These are phyloP conservation scores for Stratiomys singularior DNA, from an alignment of 2,888 invertebrate species.

Conservation along the genomic window DNA sequence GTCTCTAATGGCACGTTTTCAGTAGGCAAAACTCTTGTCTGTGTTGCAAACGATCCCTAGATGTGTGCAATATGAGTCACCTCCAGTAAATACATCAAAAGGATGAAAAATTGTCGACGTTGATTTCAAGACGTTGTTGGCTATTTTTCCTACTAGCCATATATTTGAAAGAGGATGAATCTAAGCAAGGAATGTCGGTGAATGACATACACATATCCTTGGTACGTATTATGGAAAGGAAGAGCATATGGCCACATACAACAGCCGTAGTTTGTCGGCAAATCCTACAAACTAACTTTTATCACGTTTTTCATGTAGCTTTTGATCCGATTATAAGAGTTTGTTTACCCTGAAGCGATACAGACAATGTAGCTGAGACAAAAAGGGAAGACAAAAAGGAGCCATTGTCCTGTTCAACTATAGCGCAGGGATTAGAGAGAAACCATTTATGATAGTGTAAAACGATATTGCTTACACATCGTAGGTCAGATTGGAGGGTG, in stretches of 20 bases:
- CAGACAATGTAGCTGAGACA: not conserved
- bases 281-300: conserved; percentile 10
- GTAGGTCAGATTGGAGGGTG: conserved; percentile 3
- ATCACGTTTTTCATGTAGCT: conserved; percentile 18
- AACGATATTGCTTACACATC: conserved; percentile 1
- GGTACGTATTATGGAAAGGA: not conserved
- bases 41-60: not conserved
- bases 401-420: conserved; percentile 13
- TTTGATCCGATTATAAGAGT: conserved; percentile 41
- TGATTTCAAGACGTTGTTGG: too few species aligned
- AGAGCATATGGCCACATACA: not conserved
- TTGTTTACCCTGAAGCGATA: conserved; percentile 26
- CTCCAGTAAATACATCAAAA: too few species aligned
- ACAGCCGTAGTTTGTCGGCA: not conserved
- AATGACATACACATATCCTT: not conserved
- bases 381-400: not conserved
- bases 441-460: conserved; percentile 14
- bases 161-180: too few species aligned
- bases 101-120: too few species aligned
- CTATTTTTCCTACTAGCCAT: too few species aligned
- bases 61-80: not conserved
- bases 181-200: not conserved
- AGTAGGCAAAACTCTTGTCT: not conserved
- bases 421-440: conserved; percentile 20
- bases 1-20: not conserved